Evolutionary conservation across 1,140 invertebrate genomes (phyloP).

Genomic region (Hyphantria cunea): DNA sequence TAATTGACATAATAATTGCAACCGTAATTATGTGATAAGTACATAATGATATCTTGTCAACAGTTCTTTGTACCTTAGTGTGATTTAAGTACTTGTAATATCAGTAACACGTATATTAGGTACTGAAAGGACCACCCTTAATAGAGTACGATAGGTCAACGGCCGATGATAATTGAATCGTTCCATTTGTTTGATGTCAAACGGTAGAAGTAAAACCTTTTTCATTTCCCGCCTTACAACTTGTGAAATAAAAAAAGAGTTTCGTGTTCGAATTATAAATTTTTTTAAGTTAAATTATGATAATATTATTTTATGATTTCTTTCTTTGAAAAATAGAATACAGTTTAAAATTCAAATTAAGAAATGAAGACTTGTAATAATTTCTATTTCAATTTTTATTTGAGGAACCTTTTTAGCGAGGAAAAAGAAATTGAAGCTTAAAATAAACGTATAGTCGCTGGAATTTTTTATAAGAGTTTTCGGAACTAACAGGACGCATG

Average conservation of each 20-base stretch:
- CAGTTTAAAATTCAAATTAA: too few relatives aligned
- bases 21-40: background rate
- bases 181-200: slow-evolving; percentile 16
- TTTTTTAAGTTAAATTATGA: slow-evolving; percentile 1
- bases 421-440: too few relatives aligned
- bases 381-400: too few relatives aligned
- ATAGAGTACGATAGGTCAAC: slow-evolving; percentile 20
- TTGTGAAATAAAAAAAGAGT: slow-evolving; percentile 4
- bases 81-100: slow-evolving; percentile 25
- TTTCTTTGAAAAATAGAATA: background rate
- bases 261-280: background rate
- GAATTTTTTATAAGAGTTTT: too few relatives aligned
- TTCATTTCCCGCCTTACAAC: slow-evolving; percentile 5
- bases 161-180: slow-evolving; percentile 15
- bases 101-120: slow-evolving; percentile 14
- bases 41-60: slow-evolving; percentile 25
- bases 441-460: too few relatives aligned
- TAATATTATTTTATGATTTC: background rate
- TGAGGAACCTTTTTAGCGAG: too few relatives aligned
- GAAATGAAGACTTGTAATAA: too few relatives aligned
- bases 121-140: background rate
- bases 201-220: slow-evolving; percentile 3
- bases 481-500: too few relatives aligned
- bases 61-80: slow-evolving; percentile 23
- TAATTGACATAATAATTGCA: slow-evolving; percentile 4